Conservation (phyloP, 2,113 vertebrate genomes). For the Parus major region DNA sequence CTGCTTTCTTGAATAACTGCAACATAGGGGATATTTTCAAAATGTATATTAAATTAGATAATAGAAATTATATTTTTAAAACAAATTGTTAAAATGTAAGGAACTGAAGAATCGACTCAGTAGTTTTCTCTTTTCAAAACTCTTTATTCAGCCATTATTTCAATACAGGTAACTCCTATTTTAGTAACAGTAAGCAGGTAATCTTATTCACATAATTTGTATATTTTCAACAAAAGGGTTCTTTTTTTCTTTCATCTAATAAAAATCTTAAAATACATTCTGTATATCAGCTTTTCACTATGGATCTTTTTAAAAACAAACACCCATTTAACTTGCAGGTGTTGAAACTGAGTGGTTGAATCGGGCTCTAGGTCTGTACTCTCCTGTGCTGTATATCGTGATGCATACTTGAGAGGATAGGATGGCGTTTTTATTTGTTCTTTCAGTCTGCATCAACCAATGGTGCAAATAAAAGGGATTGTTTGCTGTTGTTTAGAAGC, state of each 20-base stretch:
- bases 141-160: not conserved
- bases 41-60: slow-evolving; percentile 32
- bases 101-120: not conserved
- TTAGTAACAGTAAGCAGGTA: not conserved
- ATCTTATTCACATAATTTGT: not conserved
- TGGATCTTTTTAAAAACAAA: not conserved
- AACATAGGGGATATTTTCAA: slow-evolving; percentile 50
- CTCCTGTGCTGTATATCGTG: not conserved
- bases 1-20: slow-evolving; percentile 35
- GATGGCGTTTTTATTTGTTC: not conserved
- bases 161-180: not conserved
- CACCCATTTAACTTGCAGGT: not conserved
- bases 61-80: slow-evolving; percentile 50
- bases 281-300: slow-evolving; percentile 1
- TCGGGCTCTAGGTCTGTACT: not conserved
- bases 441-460: slow-evolving; percentile 30
- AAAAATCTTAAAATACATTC: slow-evolving; percentile 35
- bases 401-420: not conserved
- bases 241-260: not conserved
- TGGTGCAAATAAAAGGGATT: slow-evolving; percentile 62
- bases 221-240: not conserved
- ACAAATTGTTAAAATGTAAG: not conserved
- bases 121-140: not conserved
- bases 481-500: slow-evolving; percentile 33
- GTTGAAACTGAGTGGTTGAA: not conserved